These are phyloP conservation scores for Vicugna pacos DNA, from an alignment of 2,113 vertebrate genomes.

Conservation along the genomic window DNA sequence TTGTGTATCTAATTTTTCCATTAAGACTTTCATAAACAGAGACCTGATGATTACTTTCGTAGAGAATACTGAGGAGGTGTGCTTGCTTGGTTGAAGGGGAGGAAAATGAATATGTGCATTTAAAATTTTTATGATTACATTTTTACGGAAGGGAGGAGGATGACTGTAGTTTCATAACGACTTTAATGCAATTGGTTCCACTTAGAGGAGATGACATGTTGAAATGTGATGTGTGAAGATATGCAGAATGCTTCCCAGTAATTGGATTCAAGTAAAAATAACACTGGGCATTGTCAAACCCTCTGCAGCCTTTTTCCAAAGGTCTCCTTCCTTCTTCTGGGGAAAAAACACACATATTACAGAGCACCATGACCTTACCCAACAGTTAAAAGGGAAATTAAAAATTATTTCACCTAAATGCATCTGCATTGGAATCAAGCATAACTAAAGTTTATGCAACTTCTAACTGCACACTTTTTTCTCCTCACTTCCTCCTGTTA, in stretches of 20 bases:
- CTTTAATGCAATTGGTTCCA: conserved; percentile 86
- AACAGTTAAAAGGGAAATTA: conserved; percentile 72
- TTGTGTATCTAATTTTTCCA: conserved; percentile 85
- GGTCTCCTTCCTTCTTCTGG: conserved; percentile 64
- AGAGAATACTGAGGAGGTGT: conserved; percentile 77
- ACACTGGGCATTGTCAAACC: conserved; percentile 74
- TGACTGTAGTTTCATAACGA: conserved; percentile 76
- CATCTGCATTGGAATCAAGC: conserved; percentile 65
- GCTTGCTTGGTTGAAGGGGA: conserved; percentile 80
- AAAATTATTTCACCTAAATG: conserved; percentile 73
- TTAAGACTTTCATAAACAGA: conserved; percentile 84
- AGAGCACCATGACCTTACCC: conserved; percentile 63
- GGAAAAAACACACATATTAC: conserved; percentile 60
- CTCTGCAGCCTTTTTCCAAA: conserved; percentile 73
- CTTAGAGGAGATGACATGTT: conserved; percentile 81
- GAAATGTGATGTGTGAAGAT: conserved; percentile 78
- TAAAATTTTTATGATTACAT: conserved; percentile 85
- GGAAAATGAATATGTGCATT: conserved; percentile 85
- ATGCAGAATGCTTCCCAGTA: conserved; percentile 79
- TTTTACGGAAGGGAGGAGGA: conserved; percentile 80
- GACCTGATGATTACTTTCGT: conserved; percentile 82
- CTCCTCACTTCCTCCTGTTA: background rate
- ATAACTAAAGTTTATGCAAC: conserved; percentile 1
- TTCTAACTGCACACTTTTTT: conserved; percentile 1
- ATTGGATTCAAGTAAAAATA: conserved; percentile 84